Base-by-base conservation (phyloP, 2,113 vertebrate species). In the Corydoras maculifer region DNA sequence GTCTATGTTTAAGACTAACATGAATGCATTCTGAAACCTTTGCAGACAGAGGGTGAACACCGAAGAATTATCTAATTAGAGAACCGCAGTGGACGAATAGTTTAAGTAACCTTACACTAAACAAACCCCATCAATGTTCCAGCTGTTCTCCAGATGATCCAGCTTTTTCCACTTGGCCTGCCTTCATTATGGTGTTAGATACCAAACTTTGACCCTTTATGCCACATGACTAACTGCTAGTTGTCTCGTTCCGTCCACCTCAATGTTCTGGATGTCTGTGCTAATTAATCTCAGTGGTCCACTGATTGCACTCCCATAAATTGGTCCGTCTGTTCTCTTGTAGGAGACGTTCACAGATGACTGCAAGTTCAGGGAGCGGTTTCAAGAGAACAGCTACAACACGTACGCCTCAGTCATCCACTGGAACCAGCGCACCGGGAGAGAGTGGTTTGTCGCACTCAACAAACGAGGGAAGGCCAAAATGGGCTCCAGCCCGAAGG, bases 381-480 rank as follows among this genome's bases (percentile, higher is more conserved):
- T 98, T 86, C 96, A 99, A 83, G 96, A 98, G 87, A 98, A 98
- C 91, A 95, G 96, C 85, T 98, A 98, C 83, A 99, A 98, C 85
- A 99, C 97, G 0, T 98, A 98, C 0, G 92, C 96, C 69, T 99
- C 97, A 0, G 92, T 92, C 0, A 80, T 90, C 50, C 91, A 98
- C 81, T 87, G 82, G 82, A 94, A 91, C 81, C 91, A 85, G 0
- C 84, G 90, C 67, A 93, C 91, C 0, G 94, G 94, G 0, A 90
- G 95, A 0, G 90, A 92, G 65, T 99, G 97, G 97, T 98, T 93
- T 0, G 94, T 99, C 87, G 97, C 97, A 0, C 89, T 98, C 75
- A 99, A 99, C 80, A 99, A 99, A 79, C 78, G 93, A n/a, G 97
- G 97, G 1, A 97, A 96, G 61, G 95, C 95, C 2, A 98, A 97